Conservation (phyloP, 2,888 invertebrate species). For the Congeria kusceri region DNA sequence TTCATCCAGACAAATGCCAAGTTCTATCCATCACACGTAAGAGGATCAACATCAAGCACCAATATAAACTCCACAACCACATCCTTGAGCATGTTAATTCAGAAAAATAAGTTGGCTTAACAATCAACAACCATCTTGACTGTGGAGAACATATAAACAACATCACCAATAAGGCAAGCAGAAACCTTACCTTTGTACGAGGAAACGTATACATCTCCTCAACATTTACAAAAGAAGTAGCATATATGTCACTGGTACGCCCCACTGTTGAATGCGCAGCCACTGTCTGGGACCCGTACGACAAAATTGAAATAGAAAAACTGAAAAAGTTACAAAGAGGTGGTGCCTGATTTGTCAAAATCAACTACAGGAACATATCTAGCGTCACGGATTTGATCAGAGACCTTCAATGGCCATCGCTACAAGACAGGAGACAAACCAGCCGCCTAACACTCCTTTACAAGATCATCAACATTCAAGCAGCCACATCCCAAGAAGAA, state of each 20-base stretch:
- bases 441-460: too few species aligned
- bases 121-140: too few species aligned
- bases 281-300: not conserved
- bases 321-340: not conserved
- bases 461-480: too few species aligned
- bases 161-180: not conserved
- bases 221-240: not conserved
- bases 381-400: too few species aligned
- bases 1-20: not conserved
- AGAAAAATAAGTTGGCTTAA: too few species aligned
- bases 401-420: too few species aligned
- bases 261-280: not conserved
- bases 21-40: not conserved
- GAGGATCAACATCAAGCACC: not conserved
- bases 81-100: not conserved
- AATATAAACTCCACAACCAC: not conserved
- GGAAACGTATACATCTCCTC: slow-evolving; percentile 4
- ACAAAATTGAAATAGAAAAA: not conserved
- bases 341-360: not conserved
- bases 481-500: too few species aligned
- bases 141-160: not conserved
- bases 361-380: not conserved
- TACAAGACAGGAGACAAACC: too few species aligned
- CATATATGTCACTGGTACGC: not conserved
- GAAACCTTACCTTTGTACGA: not conserved